Evolutionary conservation across 35 echinoderm and acorn worm genomes (phyloP).

Genomic region (Eucidaris tribuloides): DNA sequence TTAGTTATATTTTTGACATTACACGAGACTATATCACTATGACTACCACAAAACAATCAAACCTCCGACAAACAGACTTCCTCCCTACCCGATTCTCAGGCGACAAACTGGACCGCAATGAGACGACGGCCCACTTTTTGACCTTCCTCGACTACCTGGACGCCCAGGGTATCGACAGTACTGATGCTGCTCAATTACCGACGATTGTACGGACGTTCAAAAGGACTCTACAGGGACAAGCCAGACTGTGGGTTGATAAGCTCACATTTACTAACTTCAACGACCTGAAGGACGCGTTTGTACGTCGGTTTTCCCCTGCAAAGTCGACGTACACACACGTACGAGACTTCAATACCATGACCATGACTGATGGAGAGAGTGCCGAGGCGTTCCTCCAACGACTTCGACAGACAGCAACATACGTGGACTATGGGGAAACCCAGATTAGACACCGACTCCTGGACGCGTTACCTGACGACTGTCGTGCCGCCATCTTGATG

Average conservation of each 20-base stretch:
- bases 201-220: background rate
- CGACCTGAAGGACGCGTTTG: background rate
- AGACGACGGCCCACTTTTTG: background rate
- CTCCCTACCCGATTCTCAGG: background rate
- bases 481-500: too few species aligned
- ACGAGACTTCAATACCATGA: background rate
- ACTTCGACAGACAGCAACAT: background rate
- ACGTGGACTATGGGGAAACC: background rate
- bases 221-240: slow-evolving; percentile 9
- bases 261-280: background rate
- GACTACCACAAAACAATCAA: too few species aligned
- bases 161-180: background rate
- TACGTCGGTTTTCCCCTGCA: background rate
- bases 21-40: too few species aligned
- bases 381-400: background rate
- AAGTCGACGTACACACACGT: background rate
- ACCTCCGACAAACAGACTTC: background rate
- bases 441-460: background rate
- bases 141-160: slow-evolving; percentile 10
- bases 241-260: background rate
- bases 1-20: too few species aligned
- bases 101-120: background rate
- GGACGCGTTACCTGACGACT: background rate
- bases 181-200: background rate
- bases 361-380: background rate